Conservation (phyloP, 2,888 invertebrate genomes). For the Craniophora ligustri region DNA sequence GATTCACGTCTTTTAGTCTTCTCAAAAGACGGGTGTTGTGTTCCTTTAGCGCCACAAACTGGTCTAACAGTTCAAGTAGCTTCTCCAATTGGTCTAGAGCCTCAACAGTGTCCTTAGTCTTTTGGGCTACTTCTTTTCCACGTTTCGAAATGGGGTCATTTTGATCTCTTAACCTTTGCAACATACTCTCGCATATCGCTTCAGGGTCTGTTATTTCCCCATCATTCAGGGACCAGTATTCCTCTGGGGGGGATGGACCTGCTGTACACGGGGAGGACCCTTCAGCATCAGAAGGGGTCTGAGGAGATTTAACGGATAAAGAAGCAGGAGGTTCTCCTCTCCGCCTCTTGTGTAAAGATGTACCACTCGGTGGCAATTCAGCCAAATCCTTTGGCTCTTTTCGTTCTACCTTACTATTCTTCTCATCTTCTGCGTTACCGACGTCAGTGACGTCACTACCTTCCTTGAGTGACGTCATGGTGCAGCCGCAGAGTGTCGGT, state of each 20-base stretch:
- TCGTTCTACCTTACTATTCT: constrained; percentile 45
- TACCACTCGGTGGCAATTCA: constrained; percentile 80
- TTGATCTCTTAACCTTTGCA: constrained; percentile 76
- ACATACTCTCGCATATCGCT: constrained; percentile 77
- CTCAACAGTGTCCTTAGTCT: constrained; percentile 89
- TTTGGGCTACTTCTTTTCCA: constrained; percentile 87
- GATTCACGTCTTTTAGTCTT: constrained; percentile 92
- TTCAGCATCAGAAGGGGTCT: constrained; percentile 80
- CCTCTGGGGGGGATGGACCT: constrained; percentile 75
- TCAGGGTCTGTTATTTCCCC: constrained; percentile 73
- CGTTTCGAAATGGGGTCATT: constrained; percentile 85
- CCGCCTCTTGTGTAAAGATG: constrained; percentile 81
- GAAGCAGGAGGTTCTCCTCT: constrained; percentile 81
- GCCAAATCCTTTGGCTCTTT: constrained; percentile 69
- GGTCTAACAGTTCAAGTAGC: constrained; percentile 93
- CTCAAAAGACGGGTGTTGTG: constrained; percentile 91
- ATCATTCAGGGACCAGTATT: constrained; percentile 70
- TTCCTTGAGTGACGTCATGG: constrained; percentile 76
- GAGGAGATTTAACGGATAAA: constrained; percentile 76
- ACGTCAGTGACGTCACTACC: constrained; percentile 71
- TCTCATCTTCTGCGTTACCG: constrained; percentile 54
- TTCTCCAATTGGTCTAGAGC: constrained; percentile 94
- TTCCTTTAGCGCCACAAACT: constrained; percentile 91
- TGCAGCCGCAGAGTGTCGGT: constrained; percentile 58
- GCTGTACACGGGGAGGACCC: constrained; percentile 83